Conservation (phyloP, 2,113 vertebrate species). For the Zingel zingel region DNA sequence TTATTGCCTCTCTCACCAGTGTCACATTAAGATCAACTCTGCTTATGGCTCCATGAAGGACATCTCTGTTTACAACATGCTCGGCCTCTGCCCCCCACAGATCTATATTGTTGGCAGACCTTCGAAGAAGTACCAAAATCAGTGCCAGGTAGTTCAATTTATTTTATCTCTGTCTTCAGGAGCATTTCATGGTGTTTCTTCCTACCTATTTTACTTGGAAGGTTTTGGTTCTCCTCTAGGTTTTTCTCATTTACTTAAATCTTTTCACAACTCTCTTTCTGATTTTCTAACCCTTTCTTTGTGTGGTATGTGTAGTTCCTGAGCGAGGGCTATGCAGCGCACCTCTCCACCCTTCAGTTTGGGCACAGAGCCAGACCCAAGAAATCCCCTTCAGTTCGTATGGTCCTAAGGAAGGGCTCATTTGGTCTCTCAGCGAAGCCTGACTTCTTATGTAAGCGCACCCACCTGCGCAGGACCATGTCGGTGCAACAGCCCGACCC, state of each 20-base stretch:
- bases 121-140: constrained; percentile 97
- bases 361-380: constrained; percentile 93
- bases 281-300: constrained; percentile 10
- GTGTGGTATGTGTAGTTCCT: constrained; percentile 87
- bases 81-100: constrained; percentile 92
- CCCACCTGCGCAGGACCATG: constrained; percentile 95
- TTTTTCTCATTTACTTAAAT: constrained; percentile 12
- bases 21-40: constrained; percentile 97
- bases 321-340: constrained; percentile 95
- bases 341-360: constrained; percentile 93
- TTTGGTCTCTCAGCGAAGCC: constrained; percentile 96
- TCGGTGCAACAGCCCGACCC: constrained; percentile 97
- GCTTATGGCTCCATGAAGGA: constrained; percentile 98
- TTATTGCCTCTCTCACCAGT: constrained; percentile 83
- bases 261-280: constrained; percentile 6
- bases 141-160: constrained; percentile 90
- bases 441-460: constrained; percentile 95
- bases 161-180: not conserved
- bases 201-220: not conserved
- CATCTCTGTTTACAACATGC: constrained; percentile 97
- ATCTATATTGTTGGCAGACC: constrained; percentile 97
- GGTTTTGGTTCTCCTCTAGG: not conserved
- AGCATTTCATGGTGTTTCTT: not conserved
- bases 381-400: constrained; percentile 92
- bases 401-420: constrained; percentile 96